phyloP scores from a whole-genome alignment of 2,888 invertebrate species.

The Stomorhina lunata region DNA sequence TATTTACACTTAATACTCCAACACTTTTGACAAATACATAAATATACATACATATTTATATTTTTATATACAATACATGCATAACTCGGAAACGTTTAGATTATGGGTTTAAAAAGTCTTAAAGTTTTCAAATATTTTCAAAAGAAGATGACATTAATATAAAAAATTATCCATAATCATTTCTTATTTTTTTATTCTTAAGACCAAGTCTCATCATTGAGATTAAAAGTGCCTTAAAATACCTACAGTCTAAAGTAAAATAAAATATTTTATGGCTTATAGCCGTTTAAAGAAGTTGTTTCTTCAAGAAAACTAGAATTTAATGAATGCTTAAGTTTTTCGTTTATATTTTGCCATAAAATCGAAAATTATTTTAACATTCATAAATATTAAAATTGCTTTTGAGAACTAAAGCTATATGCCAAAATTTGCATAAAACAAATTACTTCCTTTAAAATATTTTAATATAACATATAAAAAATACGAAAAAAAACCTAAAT shows the following conservation, averaged over 20 bases:
- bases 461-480: no score
- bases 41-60: background rate
- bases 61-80: background rate
- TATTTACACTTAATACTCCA: no score
- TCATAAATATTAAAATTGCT: background rate
- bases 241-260: no score
- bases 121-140: background rate
- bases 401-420: background rate
- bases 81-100: background rate
- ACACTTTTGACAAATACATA: no score
- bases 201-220: no score
- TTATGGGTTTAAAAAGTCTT: background rate
- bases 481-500: no score
- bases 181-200: constrained; percentile 4
- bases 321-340: constrained; percentile 24
- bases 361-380: background rate
- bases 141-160: background rate
- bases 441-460: background rate
- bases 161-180: background rate
- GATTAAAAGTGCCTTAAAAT: no score
- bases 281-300: constrained; percentile 1
- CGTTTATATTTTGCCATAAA: constrained; percentile 6
- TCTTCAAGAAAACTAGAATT: constrained; percentile 18
- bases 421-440: background rate
- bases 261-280: constrained; percentile 43